Conservation (phyloP, 2,113 vertebrate genomes). For the Lagenorhynchus albirostris region DNA sequence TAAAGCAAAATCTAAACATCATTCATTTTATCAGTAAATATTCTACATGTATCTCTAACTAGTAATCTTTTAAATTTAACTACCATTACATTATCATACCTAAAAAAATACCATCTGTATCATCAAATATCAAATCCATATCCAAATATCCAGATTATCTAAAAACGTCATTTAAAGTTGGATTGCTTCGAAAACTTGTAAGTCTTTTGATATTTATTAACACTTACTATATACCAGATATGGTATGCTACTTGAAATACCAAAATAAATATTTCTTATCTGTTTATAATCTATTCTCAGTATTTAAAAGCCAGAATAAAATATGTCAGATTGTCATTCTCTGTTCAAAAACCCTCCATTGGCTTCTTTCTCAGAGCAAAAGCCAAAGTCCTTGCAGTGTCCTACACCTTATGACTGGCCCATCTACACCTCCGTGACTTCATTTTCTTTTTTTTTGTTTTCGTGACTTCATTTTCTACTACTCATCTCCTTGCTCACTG, state of each 20-base stretch:
- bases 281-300: background rate
- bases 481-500: background rate
- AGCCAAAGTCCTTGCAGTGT: background rate
- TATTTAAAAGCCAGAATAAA: background rate
- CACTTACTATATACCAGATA: background rate
- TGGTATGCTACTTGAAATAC: background rate
- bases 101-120: background rate
- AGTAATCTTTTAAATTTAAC: background rate
- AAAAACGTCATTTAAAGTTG: conserved; percentile 13
- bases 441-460: background rate
- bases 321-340: background rate
- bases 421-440: background rate
- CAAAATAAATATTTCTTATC: conserved; percentile 21
- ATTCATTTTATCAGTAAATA: background rate
- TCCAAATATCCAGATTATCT: background rate
- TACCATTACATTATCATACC: background rate
- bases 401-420: background rate
- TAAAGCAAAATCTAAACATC: background rate
- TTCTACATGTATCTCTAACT: background rate
- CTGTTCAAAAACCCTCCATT: background rate
- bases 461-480: background rate
- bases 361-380: background rate
- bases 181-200: background rate
- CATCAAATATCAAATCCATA: conserved; percentile 2
- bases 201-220: conserved; percentile 20